Evolutionary conservation across 2,888 invertebrate species (phyloP).

Genomic region (Notodonta ziczac): DNA sequence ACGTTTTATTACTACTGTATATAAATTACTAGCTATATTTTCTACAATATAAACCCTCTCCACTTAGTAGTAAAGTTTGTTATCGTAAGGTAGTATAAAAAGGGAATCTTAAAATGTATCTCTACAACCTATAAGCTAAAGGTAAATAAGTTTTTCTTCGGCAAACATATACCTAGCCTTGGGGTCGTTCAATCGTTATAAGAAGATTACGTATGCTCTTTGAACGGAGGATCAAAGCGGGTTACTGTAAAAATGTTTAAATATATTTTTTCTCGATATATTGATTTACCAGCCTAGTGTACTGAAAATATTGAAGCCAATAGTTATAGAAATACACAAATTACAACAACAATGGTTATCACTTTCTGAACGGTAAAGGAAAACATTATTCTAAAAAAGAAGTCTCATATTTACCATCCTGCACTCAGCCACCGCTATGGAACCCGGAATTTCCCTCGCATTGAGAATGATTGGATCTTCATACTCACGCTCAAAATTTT

Average conservation of each 20-base stretch:
- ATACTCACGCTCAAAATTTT: no score
- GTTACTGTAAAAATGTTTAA: slow-evolving; percentile 16
- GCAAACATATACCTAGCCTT: slow-evolving; percentile 11
- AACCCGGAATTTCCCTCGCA: no score
- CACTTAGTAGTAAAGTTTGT: not conserved
- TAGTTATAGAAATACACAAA: no score
- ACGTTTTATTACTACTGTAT: no score
- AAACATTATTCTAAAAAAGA: no score
- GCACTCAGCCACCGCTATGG: no score
- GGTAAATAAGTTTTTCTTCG: slow-evolving; percentile 9
- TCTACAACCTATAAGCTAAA: not conserved
- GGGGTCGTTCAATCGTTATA: slow-evolving; percentile 38
- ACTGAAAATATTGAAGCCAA: no score
- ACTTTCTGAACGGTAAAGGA: no score
- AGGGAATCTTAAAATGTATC: not conserved
- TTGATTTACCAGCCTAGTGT: no score
- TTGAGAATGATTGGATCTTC: no score
- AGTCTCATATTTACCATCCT: no score
- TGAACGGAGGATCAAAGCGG: slow-evolving; percentile 44
- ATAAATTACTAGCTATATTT: not conserved
- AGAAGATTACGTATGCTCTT: slow-evolving; percentile 45
- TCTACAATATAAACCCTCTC: not conserved
- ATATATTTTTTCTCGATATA: slow-evolving; percentile 10
- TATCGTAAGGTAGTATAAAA: not conserved
- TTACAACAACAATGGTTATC: no score